phyloP scores from a whole-genome alignment of 2,113 vertebrate genomes.

The Mixornis gularis region DNA sequence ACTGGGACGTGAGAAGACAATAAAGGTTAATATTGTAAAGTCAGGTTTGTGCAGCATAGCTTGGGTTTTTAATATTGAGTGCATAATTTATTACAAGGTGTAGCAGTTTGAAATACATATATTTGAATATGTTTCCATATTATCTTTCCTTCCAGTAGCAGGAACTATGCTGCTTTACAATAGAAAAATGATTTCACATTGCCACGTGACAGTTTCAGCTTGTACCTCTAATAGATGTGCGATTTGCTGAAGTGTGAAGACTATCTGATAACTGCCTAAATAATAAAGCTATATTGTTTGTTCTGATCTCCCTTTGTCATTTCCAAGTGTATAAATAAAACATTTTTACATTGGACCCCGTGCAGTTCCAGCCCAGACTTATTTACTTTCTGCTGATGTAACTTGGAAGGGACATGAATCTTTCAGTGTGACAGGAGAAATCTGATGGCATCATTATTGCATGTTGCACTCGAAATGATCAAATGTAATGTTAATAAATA shows the following conservation, averaged over 20 bases:
- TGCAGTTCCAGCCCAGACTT: background rate
- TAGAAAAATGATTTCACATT: constrained; percentile 11
- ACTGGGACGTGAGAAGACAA: background rate
- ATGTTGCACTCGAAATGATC: accelerated
- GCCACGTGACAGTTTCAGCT: background rate
- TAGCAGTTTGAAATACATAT: background rate
- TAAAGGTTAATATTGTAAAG: constrained; percentile 25
- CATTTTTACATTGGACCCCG: background rate
- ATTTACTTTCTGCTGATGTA: background rate
- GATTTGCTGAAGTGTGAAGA: background rate
- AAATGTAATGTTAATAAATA: background rate
- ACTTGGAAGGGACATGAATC: background rate
- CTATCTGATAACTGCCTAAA: constrained; percentile 33
- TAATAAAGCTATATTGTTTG: constrained; percentile 20
- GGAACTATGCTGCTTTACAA: constrained; percentile 13
- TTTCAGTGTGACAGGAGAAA: background rate
- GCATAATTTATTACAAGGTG: constrained; percentile 43
- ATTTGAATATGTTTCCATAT: constrained; percentile 39
- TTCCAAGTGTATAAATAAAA: constrained; percentile 24
- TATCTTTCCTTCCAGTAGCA: constrained; percentile 14
- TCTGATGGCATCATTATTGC: background rate
- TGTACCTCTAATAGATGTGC: background rate
- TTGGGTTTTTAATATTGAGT: constrained; percentile 34
- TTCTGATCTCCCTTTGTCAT: constrained; percentile 16
- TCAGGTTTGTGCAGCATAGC: background rate